phyloP scores from a whole-genome alignment of 2,113 vertebrate species.

The Amia ocellicauda region DNA sequence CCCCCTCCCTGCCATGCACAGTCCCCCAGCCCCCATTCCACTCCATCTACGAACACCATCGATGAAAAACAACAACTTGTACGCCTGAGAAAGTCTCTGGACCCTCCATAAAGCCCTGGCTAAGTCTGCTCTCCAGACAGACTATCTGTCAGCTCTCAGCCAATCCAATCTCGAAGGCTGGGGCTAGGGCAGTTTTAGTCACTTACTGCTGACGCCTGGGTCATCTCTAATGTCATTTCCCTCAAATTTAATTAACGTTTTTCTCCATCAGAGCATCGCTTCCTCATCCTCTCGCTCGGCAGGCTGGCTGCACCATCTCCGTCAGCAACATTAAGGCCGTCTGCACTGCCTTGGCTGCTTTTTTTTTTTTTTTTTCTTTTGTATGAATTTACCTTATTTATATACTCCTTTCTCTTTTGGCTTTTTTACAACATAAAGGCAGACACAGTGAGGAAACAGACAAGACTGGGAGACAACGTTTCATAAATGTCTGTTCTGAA shows the following conservation, averaged over 20 bases:
- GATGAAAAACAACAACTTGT: slow-evolving; percentile 5
- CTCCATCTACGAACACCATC: slow-evolving; percentile 1
- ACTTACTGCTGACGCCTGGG: slow-evolving; percentile 47
- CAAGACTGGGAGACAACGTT: too few relatives aligned
- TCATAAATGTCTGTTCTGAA: too few relatives aligned
- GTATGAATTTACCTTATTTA: too few relatives aligned
- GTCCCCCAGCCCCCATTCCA: slow-evolving; percentile 22
- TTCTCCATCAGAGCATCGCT: slow-evolving; percentile 59
- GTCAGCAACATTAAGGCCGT: slow-evolving; percentile 38
- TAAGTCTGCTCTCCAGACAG: slow-evolving; percentile 16
- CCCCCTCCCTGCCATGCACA: too few relatives aligned
- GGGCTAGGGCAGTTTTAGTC: not conserved
- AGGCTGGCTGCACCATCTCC: slow-evolving; percentile 32
- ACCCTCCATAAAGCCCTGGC: slow-evolving; percentile 11
- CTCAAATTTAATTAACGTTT: slow-evolving; percentile 78
- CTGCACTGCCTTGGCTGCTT: slow-evolving; percentile 45
- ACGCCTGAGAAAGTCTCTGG: not conserved
- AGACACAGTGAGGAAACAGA: too few relatives aligned
- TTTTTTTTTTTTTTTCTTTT: too few relatives aligned
- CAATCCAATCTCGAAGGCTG: slow-evolving; percentile 6
- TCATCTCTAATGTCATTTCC: slow-evolving; percentile 67
- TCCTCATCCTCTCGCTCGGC: slow-evolving; percentile 56
- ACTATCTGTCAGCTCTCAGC: slow-evolving; percentile 16
- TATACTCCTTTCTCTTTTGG: too few relatives aligned
- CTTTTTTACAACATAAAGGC: too few relatives aligned